phyloP scores from a whole-genome alignment of 2,797 vertebrate genomes.

The Eurystomus glaucurus region DNA sequence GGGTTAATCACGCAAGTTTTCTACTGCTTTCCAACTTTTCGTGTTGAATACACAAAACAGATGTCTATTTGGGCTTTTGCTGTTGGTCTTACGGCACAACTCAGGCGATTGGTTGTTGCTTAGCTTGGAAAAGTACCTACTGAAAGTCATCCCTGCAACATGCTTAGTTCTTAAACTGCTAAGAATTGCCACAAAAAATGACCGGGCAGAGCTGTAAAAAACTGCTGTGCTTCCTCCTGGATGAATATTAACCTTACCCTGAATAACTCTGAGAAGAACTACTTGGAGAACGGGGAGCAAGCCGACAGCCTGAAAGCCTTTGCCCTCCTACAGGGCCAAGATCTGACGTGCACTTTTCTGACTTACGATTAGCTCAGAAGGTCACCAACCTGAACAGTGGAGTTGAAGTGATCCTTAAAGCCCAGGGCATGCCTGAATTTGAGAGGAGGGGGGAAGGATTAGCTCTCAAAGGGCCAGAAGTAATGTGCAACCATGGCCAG shows the following conservation, averaged over 20 bases:
- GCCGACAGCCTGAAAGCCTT: background rate
- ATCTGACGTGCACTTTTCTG: background rate
- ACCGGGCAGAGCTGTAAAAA: background rate
- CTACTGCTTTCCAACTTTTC: background rate
- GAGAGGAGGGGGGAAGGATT: background rate
- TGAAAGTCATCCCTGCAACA: background rate
- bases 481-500: background rate
- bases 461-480: background rate
- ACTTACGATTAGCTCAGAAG: background rate
- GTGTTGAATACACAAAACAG: background rate
- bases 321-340: background rate
- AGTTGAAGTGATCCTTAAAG: conserved; percentile 13
- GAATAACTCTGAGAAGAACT: background rate
- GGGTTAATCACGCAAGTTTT: background rate
- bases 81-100: background rate
- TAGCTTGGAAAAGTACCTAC: background rate
- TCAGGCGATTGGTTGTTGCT: background rate
- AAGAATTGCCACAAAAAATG: background rate
- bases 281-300: background rate
- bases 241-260: background rate
- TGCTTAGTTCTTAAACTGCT: background rate
- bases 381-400: background rate
- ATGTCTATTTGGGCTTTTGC: background rate
- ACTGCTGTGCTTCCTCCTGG: background rate
- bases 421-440: background rate